phyloP scores from a whole-genome alignment of 2,797 vertebrate genomes.

The Monodelphis domestica region DNA sequence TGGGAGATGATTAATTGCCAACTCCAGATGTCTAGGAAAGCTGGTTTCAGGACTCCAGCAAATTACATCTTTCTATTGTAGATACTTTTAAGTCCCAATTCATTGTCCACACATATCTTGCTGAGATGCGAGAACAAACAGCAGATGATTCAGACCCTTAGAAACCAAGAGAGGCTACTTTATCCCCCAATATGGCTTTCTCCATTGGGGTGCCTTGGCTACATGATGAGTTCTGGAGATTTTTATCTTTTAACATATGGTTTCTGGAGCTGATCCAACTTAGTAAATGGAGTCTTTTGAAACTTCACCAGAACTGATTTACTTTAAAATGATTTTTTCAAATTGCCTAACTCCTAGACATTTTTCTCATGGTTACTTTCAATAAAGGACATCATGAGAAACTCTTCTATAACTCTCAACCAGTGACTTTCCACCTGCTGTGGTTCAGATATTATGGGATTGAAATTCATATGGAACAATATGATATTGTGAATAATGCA shows the following conservation, averaged over 20 bases:
- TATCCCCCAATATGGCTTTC: constrained; percentile 61
- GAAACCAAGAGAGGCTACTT: constrained; percentile 61
- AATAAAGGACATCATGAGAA: constrained; percentile 56
- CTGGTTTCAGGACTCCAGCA: constrained; percentile 71
- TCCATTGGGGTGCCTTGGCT: constrained; percentile 56
- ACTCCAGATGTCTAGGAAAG: constrained; percentile 78
- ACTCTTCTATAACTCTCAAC: constrained; percentile 52
- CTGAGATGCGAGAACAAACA: constrained; percentile 71
- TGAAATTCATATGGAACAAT: neutral
- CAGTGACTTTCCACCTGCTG: neutral
- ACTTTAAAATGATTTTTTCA: constrained; percentile 50
- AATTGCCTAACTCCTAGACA: neutral
- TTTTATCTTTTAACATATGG: constrained; percentile 61
- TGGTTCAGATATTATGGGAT: neutral
- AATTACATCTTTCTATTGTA: constrained; percentile 49
- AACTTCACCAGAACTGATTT: constrained; percentile 67
- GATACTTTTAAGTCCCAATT: constrained; percentile 33
- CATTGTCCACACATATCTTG: constrained; percentile 21
- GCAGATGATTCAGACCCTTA: constrained; percentile 66
- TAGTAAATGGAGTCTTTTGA: constrained; percentile 54
- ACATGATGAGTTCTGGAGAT: neutral
- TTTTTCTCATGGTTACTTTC: constrained; percentile 65
- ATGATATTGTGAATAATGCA: neutral
- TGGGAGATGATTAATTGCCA: constrained; percentile 76
- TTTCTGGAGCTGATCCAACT: constrained; percentile 67